Conservation (phyloP, 2,888 invertebrate species). For the Colletes collaris region DNA sequence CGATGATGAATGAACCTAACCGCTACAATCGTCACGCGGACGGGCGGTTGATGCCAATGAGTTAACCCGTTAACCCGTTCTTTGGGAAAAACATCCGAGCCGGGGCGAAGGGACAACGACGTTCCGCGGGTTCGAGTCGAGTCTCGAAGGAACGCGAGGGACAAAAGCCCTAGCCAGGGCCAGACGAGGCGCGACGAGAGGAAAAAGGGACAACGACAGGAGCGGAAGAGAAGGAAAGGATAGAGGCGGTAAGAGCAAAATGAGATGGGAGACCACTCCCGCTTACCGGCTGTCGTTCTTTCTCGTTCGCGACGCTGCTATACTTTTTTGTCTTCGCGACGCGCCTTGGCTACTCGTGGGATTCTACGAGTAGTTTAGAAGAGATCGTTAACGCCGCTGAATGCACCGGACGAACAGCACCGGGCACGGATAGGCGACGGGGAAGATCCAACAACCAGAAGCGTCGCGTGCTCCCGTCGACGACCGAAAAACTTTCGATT, state of each 20-base stretch:
- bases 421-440: not conserved
- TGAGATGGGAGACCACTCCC: slow-evolving; percentile 52
- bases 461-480: slow-evolving; percentile 8
- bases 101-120: no score
- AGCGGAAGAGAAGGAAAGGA: not conserved
- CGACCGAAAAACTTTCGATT: slow-evolving; percentile 17
- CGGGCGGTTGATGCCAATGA: no score
- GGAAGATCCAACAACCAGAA: slow-evolving; percentile 25
- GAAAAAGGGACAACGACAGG: no score
- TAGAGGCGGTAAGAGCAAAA: slow-evolving; percentile 32
- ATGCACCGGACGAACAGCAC: slow-evolving; percentile 38
- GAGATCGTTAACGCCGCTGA: slow-evolving; percentile 73
- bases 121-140: no score
- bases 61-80: no score
- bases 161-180: no score
- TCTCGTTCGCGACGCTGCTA: slow-evolving; percentile 27
- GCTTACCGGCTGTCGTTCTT: slow-evolving; percentile 50
- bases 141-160: no score
- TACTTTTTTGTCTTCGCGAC: slow-evolving; percentile 58
- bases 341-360: slow-evolving; percentile 58
- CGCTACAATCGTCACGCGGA: no score
- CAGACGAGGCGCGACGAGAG: no score
- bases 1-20: no score
- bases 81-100: no score
- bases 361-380: slow-evolving; percentile 64